Evolutionary conservation across 2,113 vertebrate species (phyloP).

Genomic region (Nanorana parkeri): DNA sequence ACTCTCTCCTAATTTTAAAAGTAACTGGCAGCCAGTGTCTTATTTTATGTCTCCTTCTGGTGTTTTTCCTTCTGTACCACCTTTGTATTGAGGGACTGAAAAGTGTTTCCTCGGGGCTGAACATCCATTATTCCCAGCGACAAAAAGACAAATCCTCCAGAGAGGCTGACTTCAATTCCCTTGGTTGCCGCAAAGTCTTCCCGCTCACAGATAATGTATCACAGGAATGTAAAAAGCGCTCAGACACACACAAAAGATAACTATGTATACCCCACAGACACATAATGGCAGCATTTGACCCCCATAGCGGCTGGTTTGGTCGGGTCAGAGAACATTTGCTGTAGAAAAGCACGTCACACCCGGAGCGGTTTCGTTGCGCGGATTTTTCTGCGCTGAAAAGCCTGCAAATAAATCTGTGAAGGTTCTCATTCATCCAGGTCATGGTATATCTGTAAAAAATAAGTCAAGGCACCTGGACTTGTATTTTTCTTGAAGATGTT

Average conservation of each 20-base stretch:
- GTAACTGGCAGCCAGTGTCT: not conserved
- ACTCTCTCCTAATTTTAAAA: not conserved
- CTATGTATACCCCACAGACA: not conserved
- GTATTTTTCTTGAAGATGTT: no score
- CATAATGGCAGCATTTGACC: not conserved
- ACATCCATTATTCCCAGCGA: slow-evolving; percentile 22
- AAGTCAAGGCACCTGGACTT: no score
- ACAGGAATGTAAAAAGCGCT: not conserved
- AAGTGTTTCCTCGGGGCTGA: slow-evolving; percentile 20
- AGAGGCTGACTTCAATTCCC: slow-evolving; percentile 22
- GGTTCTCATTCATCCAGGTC: no score
- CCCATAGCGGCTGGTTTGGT: no score
- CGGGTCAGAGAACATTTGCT: no score
- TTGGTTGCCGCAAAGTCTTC: not conserved
- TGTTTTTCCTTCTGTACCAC: slow-evolving; percentile 1
- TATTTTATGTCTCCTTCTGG: not conserved
- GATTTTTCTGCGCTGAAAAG: no score
- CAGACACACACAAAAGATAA: not conserved
- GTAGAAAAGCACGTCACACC: no score
- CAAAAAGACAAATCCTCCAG: slow-evolving; percentile 27
- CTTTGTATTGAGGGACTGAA: slow-evolving; percentile 6
- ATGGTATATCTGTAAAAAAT: no score
- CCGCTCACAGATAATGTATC: not conserved
- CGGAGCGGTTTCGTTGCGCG: no score
- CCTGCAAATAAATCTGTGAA: no score